Evolutionary conservation across 2,113 vertebrate species (phyloP), one percentile per base, ranked within the genome.

Genomic region (Plotosus lineatus): DNA sequence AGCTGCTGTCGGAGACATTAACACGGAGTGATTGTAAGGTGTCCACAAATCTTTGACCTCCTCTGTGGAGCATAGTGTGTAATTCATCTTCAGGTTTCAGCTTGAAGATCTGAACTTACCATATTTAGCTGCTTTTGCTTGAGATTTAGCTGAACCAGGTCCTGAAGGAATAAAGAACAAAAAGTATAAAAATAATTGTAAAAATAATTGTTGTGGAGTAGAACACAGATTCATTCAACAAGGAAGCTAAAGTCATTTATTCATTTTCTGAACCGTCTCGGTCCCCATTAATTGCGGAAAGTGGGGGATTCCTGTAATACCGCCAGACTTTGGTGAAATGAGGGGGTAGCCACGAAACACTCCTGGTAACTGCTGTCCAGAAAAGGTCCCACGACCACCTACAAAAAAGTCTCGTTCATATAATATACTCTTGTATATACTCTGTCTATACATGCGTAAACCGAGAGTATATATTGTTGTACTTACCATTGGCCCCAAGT

Each of bases 111-210:
- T 69, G 56, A 31, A 53, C 81, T 86, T 85, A 86, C 87, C 87
- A 55, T 88, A 88, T 82, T 86, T 88, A 72, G 85, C 87, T 55
- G 84, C 84, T 81, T 88, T 88, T 74, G 87, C 87, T 46, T 84
- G 84, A 81, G 80, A 81, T 66, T 86, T 85, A 44, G 81, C 80
- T 48, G 74, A 71, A 2, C 69, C 77, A 48, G 40, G 38, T 68
- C 75, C 82, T 82, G 40, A 76, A 81, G 36, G 51, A 33, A 78
- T 48, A 26, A 63, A 55, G 38, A 28, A 50, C 31, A 3, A 56
- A 55, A 19, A 50, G 21, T 55, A 23, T 53, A 42, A 31, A 23
- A 81, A 26, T 6, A 44, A 68, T 15, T 44, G 7, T 26, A 19
- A 6, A 26, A 42, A 44, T 26, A 46, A 15, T 68, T 6, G 12